A percentile compares a stretch with the other conserved stretches of the same genome.
Evolutionary conservation across 2,113 vertebrate genomes (phyloP).

Genomic region (Herpetotheres cachinnans): DNA sequence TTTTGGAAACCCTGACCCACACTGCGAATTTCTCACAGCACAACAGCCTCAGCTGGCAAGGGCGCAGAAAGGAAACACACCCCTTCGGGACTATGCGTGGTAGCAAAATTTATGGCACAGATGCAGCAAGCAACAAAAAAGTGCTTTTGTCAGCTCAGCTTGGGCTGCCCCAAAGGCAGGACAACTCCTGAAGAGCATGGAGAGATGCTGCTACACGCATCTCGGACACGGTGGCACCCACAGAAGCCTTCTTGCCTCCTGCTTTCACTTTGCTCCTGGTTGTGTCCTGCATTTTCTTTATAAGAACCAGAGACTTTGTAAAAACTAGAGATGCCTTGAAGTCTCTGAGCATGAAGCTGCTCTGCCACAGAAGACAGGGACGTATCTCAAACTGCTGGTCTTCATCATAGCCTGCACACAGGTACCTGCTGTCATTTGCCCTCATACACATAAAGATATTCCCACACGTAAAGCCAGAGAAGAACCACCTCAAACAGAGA

Average conservation of each 20-base stretch:
- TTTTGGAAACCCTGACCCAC: background rate
- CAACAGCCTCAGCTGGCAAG: background rate
- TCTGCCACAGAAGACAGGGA: background rate
- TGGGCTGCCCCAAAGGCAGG: background rate
- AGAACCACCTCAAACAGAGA: background rate
- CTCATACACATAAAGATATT: background rate
- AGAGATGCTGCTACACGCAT: background rate
- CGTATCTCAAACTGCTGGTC: rapidly evolving
- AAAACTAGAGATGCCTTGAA: background rate
- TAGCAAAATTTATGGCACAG: background rate
- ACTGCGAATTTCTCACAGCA: background rate
- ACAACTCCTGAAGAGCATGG: background rate
- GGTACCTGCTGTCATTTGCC: background rate
- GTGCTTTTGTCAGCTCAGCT: background rate
- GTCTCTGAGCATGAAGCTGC: background rate
- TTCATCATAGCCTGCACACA: background rate
- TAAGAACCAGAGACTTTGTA: background rate
- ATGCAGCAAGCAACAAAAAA: background rate
- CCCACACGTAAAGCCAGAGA: background rate
- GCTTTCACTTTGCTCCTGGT: background rate
- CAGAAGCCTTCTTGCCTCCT: background rate
- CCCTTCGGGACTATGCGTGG: rapidly evolving
- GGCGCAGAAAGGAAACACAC: background rate
- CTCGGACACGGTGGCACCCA: rapidly evolving
- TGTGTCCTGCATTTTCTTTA: background rate